phyloP scores from a whole-genome alignment of 2,797 vertebrate species.

The Falco cherrug region DNA sequence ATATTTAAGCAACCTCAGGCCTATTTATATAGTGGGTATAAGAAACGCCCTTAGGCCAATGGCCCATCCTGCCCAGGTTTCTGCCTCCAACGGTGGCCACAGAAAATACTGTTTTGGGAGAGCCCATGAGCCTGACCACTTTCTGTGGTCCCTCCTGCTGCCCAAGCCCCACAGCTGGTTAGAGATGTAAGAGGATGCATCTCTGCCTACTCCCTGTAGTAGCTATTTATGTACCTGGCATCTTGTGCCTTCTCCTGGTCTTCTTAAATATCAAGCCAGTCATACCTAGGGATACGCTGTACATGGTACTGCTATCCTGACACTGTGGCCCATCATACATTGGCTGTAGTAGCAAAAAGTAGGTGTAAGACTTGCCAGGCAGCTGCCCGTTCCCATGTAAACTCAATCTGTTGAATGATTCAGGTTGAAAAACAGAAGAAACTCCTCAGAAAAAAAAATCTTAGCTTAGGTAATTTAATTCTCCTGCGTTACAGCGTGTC shows the following conservation, averaged over 20 bases:
- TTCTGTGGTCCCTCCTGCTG: not conserved
- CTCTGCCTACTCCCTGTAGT: not conserved
- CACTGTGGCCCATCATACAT: rapidly evolving
- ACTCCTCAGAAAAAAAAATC: not conserved
- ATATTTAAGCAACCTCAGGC: not conserved
- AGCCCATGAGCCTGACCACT: not conserved
- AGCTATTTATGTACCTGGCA: not conserved
- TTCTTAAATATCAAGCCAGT: not conserved
- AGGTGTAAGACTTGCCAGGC: not conserved
- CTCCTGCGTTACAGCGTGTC: not conserved
- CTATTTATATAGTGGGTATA: not conserved
- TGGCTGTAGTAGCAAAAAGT: not conserved
- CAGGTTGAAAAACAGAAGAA: not conserved
- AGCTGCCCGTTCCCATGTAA: not conserved
- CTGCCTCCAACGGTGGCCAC: not conserved
- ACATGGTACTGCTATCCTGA: not conserved
- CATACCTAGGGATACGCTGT: not conserved
- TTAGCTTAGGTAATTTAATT: not conserved
- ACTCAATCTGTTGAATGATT: not conserved
- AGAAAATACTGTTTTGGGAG: not conserved
- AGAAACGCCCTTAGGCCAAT: not conserved
- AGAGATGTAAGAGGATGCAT: not conserved
- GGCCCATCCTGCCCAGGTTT: not conserved
- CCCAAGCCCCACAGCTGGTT: not conserved
- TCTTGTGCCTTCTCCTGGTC: not conserved